Base-by-base conservation (phyloP, 2,888 invertebrate species). In the Volucella inflata region DNA sequence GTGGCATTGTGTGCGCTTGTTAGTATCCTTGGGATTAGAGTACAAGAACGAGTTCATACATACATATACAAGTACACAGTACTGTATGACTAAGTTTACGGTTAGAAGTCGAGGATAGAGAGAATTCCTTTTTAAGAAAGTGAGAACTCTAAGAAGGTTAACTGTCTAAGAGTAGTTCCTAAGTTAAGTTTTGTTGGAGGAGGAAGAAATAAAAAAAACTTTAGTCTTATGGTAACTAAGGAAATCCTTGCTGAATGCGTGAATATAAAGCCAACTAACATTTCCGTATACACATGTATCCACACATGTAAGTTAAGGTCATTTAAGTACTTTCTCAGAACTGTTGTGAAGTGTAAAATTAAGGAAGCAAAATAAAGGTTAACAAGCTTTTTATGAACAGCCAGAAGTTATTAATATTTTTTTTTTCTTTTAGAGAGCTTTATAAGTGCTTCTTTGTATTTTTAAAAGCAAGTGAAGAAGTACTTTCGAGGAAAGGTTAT, bases 1-100 rank as follows among this genome's bases (percentile, higher is more conserved):
- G 60, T 62, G 44, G 46, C n/a, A 46, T 46, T 62, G 44, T 62
- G 30, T 62, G 60, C 60, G 8, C 48, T 4, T 30, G 46, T 46
- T 46, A 62, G 60, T 46, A 44, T 60, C 42, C 21, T n/a, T 42
- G 12, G 59, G 42, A 57, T 57, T 38, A 57, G 38, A 30, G 30
- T 36, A 38, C 14, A 11, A 53, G 36, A 8, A 36, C 8, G n/a
- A 55, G n/a, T 36, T 2, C 14, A 12, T 12, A 3, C 30, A 12
- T 21, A 30, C 30, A 30, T 30, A 6, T 4, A 30, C 6, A 2
- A 30, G 6, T 30, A 30, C 30, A 0, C 30, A 6, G 30, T 1
- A 30, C 30, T 30, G 6, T 30, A 30, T 30, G 30, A 30, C 4
- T 30, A 30, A 30, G 30, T 30, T 30, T 30, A 0, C 30, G 30